Conservation (phyloP, 2,113 vertebrate genomes). For the Sula dactylatra region DNA sequence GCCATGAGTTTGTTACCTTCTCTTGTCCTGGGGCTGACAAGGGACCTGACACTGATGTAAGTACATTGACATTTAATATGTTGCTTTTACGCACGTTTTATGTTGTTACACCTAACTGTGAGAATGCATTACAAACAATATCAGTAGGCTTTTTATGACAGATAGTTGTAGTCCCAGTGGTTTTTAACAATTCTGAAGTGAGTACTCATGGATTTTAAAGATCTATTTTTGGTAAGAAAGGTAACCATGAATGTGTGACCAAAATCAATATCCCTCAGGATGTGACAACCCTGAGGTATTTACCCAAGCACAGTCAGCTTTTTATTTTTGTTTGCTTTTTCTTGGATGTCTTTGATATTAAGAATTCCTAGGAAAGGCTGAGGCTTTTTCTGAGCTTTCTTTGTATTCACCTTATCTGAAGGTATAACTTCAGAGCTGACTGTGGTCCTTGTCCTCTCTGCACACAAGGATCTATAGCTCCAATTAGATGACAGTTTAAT, state of each 20-base stretch:
- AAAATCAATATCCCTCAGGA: neutral
- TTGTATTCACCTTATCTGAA: neutral
- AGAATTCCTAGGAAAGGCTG: neutral
- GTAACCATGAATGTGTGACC: neutral
- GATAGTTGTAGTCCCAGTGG: neutral
- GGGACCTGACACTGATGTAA: slow-evolving; percentile 96
- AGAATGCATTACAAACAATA: neutral
- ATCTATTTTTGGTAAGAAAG: neutral
- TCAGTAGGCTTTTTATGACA: neutral
- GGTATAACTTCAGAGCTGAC: neutral
- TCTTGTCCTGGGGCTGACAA: slow-evolving; percentile 95
- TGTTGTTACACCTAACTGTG: neutral
- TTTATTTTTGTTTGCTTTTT: neutral
- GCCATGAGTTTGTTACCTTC: slow-evolving; percentile 98
- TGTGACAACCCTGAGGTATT: neutral
- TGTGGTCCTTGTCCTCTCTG: neutral
- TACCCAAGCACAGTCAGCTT: neutral
- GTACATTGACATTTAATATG: slow-evolving; percentile 56
- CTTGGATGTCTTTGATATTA: neutral
- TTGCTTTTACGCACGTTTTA: neutral
- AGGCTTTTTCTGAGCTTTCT: neutral
- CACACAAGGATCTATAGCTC: neutral
- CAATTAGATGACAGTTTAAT: neutral
- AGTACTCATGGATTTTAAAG: neutral
- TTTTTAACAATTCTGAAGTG: neutral